phyloP scores from a whole-genome alignment of 53 echinoderm and acorn worm species.

The Stichopus horrens region DNA sequence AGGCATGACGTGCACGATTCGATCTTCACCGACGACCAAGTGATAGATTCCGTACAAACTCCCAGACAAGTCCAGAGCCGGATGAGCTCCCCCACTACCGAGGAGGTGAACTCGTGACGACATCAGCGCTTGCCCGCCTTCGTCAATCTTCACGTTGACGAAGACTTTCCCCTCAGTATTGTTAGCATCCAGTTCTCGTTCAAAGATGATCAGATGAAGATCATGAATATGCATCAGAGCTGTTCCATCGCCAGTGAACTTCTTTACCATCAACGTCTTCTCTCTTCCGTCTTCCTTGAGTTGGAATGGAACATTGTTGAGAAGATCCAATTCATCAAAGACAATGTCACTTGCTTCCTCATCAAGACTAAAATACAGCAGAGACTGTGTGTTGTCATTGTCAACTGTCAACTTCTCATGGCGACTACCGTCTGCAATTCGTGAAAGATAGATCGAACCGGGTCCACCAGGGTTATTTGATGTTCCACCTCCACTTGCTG shows the following conservation, averaged over 20 bases:
- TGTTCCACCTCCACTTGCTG: slow-evolving; percentile 69
- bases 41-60: slow-evolving; percentile 73
- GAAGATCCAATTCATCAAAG: slow-evolving; percentile 79
- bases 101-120: slow-evolving; percentile 70
- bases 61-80: slow-evolving; percentile 69
- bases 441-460: slow-evolving; percentile 73
- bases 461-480: slow-evolving; percentile 68
- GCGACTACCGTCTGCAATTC: slow-evolving; percentile 28
- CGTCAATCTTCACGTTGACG: slow-evolving; percentile 68
- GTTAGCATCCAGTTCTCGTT: slow-evolving; percentile 66
- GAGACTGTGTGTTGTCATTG: slow-evolving; percentile 71
- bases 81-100: slow-evolving; percentile 64
- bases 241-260: slow-evolving; percentile 83
- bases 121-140: slow-evolving; percentile 73
- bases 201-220: slow-evolving; percentile 70
- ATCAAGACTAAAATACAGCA: slow-evolving; percentile 73
- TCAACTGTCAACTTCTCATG: slow-evolving; percentile 72
- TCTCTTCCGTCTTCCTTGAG: slow-evolving; percentile 54
- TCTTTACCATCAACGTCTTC: slow-evolving; percentile 58
- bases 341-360: slow-evolving; percentile 67
- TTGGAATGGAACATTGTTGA: slow-evolving; percentile 77
- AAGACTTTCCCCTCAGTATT: slow-evolving; percentile 63
- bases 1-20: slow-evolving; percentile 60
- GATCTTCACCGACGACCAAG: slow-evolving; percentile 66
- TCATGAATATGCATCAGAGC: slow-evolving; percentile 79